Conservation (phyloP, 2,888 invertebrate genomes). For the Apamea epomidion region DNA sequence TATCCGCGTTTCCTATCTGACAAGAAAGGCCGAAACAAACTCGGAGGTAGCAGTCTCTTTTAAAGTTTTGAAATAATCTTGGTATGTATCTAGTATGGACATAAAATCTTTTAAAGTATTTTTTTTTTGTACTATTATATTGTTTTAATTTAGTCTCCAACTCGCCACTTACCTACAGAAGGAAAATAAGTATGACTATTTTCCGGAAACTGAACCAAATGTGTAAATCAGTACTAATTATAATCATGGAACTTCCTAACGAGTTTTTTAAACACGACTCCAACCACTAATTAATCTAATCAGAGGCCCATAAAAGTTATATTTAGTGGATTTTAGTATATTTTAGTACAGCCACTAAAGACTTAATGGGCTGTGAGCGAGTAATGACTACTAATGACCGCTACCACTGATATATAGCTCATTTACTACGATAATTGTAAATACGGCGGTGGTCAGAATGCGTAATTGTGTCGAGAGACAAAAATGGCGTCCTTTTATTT, state of each 20-base stretch:
- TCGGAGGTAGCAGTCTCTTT: too few relatives aligned
- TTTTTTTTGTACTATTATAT: neutral
- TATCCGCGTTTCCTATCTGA: too few relatives aligned
- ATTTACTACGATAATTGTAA: conserved; percentile 42
- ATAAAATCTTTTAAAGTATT: neutral
- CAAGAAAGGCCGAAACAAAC: too few relatives aligned
- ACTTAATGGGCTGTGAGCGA: conserved; percentile 43
- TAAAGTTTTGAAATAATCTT: too few relatives aligned
- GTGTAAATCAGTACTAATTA: neutral
- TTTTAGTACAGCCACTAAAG: conserved; percentile 49
- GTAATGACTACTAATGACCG: conserved; percentile 47
- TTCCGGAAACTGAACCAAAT: too few relatives aligned
- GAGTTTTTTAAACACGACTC: neutral
- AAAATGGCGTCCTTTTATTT: conserved; percentile 2
- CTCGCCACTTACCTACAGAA: too few relatives aligned
- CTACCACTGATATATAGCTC: conserved; percentile 40
- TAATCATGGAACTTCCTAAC: neutral
- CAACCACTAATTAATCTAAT: conserved; percentile 33
- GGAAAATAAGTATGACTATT: neutral
- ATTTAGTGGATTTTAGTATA: conserved; percentile 49
- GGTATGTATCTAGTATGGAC: too few relatives aligned
- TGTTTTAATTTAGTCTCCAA: neutral
- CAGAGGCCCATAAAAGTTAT: conserved; percentile 31
- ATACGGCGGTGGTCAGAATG: conserved; percentile 10
- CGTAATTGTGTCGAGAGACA: conserved; percentile 14